A percentile compares a stretch with the other conserved stretches of the same genome.
Evolutionary conservation across 2,797 vertebrate species (phyloP).

Genomic region (Spinibarbus caldwelli): DNA sequence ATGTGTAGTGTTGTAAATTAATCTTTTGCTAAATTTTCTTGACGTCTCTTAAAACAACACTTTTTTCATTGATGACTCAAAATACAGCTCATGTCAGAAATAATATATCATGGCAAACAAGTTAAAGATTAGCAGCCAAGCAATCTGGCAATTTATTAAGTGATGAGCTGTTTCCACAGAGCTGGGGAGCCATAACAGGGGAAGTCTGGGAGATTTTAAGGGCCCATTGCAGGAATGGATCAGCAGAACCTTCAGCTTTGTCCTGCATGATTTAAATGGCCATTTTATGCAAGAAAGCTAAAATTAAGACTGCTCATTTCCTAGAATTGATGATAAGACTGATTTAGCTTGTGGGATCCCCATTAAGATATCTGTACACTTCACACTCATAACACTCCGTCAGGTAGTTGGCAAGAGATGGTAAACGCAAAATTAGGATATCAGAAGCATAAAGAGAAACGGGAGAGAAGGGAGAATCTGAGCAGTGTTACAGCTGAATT

Average conservation of each 20-base stretch:
- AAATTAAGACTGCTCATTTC: not conserved
- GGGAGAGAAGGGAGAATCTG: not conserved
- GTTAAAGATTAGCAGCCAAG: conserved; percentile 6
- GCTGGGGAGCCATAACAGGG: not conserved
- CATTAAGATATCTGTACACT: not conserved
- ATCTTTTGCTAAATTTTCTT: not conserved
- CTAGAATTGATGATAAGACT: not conserved
- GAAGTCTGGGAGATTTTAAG: not conserved
- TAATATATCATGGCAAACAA: conserved; percentile 4
- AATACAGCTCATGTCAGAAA: not conserved
- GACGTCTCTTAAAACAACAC: not conserved
- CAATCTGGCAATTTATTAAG: conserved; percentile 15
- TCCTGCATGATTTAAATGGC: not conserved
- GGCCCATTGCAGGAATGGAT: too few species aligned
- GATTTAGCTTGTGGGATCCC: too few species aligned
- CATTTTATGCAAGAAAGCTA: not conserved
- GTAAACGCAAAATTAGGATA: too few species aligned
- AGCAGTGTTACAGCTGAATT: not conserved
- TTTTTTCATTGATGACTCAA: conserved; percentile 8
- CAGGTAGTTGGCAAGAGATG: not conserved
- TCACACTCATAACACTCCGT: not conserved
- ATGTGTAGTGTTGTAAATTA: not conserved
- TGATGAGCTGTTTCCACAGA: not conserved
- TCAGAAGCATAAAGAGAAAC: not conserved
- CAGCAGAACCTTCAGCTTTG: not conserved